phyloP scores from a whole-genome alignment of 2,888 invertebrate species.

The Venusia cambrica region DNA sequence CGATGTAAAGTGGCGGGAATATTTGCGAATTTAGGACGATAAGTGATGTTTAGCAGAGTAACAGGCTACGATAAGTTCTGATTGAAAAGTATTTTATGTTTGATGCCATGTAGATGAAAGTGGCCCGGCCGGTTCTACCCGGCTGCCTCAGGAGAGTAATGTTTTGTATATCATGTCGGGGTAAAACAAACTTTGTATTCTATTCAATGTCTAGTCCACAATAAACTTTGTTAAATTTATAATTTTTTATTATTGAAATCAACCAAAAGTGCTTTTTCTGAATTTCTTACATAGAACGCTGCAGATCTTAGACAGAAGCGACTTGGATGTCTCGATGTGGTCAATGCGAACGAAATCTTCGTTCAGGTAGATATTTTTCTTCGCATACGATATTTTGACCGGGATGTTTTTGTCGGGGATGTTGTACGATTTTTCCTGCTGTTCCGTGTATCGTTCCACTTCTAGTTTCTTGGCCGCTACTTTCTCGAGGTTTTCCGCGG shows the following conservation, averaged over 20 bases:
- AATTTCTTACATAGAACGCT: slow-evolving; percentile 59
- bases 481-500: slow-evolving; percentile 56
- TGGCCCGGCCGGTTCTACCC: no score
- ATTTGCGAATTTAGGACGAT: no score
- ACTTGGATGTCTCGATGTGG: slow-evolving; percentile 41
- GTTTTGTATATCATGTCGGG: slow-evolving; percentile 17
- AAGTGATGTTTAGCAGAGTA: no score
- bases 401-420: slow-evolving; percentile 58
- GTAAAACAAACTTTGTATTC: slow-evolving; percentile 15
- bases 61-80: no score
- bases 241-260: slow-evolving; percentile 27
- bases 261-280: slow-evolving; percentile 43
- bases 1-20: no score
- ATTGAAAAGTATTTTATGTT: no score
- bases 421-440: slow-evolving; percentile 30
- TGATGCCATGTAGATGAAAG: no score
- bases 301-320: slow-evolving; percentile 60
- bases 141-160: no score
- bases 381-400: slow-evolving; percentile 56
- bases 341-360: slow-evolving; percentile 45
- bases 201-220: slow-evolving; percentile 63
- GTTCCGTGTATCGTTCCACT: slow-evolving; percentile 41
- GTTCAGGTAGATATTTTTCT: slow-evolving; percentile 57
- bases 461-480: slow-evolving; percentile 51
- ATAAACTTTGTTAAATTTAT: slow-evolving; percentile 53